A percentile compares a stretch with the other conserved stretches of the same genome.
phyloP scores from a whole-genome alignment of 1,140 invertebrate genomes.

The Drosophila orena region DNA sequence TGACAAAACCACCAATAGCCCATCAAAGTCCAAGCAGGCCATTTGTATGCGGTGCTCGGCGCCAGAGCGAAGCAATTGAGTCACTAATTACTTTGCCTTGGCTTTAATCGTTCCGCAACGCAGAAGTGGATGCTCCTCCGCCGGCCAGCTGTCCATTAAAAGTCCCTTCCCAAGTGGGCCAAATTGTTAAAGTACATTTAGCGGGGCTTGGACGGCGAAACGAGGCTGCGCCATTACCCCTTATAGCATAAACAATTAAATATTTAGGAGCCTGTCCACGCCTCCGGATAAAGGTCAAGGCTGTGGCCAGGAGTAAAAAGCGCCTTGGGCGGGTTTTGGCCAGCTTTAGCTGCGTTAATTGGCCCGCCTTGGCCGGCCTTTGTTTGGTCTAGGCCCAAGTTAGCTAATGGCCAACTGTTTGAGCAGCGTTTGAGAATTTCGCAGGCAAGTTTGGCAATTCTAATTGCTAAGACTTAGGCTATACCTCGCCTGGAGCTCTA shows the following conservation, averaged over 20 bases:
- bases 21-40: slow-evolving; percentile 46
- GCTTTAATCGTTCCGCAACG: slow-evolving; percentile 58
- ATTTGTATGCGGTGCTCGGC: slow-evolving; percentile 71
- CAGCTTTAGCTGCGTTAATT: slow-evolving; percentile 71
- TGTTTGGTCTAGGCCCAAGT: slow-evolving; percentile 59
- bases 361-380: slow-evolving; percentile 54
- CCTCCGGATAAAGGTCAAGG: slow-evolving; percentile 78
- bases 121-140: slow-evolving; percentile 18
- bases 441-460: slow-evolving; percentile 32
- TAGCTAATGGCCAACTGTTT: slow-evolving; percentile 75
- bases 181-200: slow-evolving; percentile 59
- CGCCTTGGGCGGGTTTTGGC: slow-evolving; percentile 53
- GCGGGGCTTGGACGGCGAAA: not conserved
- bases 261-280: slow-evolving; percentile 65
- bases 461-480: slow-evolving; percentile 56
- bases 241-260: slow-evolving; percentile 75
- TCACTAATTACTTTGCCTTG: slow-evolving; percentile 77
- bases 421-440: slow-evolving; percentile 75
- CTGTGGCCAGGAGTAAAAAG: slow-evolving; percentile 44
- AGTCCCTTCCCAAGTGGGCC: slow-evolving; percentile 43
- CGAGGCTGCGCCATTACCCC: slow-evolving; percentile 25
- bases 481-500: slow-evolving; percentile 26
- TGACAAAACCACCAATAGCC: slow-evolving; percentile 55
- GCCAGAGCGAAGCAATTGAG: slow-evolving; percentile 71
- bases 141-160: slow-evolving; percentile 67